Evolutionary conservation across 2,797 vertebrate genomes (phyloP).

Genomic region (Sebastes kiyomatsui): DNA sequence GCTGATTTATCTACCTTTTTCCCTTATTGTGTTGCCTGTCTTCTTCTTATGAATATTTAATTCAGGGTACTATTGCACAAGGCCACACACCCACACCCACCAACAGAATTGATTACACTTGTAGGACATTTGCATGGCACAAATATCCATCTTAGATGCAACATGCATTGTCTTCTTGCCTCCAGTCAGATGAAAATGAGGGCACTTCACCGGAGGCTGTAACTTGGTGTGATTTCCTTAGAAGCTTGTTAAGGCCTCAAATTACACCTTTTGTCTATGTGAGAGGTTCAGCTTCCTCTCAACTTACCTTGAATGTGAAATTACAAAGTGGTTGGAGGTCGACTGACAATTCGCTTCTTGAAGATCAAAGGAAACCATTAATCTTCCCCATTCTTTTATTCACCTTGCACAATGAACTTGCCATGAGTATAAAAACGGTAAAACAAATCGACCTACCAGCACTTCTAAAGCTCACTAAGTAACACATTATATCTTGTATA

Average conservation of each 20-base stretch:
- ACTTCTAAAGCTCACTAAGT: too few species aligned
- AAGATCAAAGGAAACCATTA: conserved; percentile 1
- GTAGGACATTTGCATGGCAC: neutral
- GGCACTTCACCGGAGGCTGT: neutral
- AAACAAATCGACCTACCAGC: too few species aligned
- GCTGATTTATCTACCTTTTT: too few species aligned
- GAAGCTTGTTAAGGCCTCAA: neutral
- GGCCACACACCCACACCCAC: too few species aligned
- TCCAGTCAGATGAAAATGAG: neutral
- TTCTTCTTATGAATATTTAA: too few species aligned
- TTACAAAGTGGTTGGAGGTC: neutral
- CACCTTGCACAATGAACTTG: neutral
- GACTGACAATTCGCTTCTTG: neutral
- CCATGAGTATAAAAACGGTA: neutral
- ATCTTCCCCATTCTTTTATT: neutral
- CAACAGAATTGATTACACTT: neutral
- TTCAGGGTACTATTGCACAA: neutral
- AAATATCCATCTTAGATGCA: conserved; percentile 16
- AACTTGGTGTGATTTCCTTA: neutral
- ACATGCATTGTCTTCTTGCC: neutral
- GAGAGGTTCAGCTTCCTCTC: neutral
- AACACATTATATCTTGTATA: too few species aligned
- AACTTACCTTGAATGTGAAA: neutral
- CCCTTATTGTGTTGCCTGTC: too few species aligned
- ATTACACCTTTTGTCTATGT: neutral